Evolutionary conservation across 2,797 vertebrate species (phyloP), one percentile per base, ranked within the genome.

Genomic region (Melopsittacus undulatus): DNA sequence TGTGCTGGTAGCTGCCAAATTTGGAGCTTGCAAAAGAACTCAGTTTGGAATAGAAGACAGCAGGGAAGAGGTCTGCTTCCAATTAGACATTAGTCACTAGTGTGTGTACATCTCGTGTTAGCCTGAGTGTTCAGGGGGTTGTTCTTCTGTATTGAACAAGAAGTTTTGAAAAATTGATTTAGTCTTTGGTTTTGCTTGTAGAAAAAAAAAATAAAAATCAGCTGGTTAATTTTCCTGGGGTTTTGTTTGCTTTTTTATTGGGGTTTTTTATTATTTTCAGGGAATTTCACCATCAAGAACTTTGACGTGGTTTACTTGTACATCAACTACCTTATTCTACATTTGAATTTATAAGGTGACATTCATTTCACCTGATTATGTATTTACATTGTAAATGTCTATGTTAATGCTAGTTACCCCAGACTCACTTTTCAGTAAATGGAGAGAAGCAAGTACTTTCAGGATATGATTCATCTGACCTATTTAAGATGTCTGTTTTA

Each of bases 391-490:
- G 5, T 36, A 70, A 36, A 13, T 79, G 30, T 51, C 52, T 62
- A 7, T 59, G 34, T 88, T 83, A 91, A 74, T 92, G 9, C 36
- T 59, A 46, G 52, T 72, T 88, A 84, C 59, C 36, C 76, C 63
- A 67, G 62, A 42, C 59, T 76, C 38, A 46, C 51, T 75, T 80
- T 62, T 59, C 24, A 75, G n/a, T 62, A 82, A 91, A 63, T 15
- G n/a, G 43, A 90, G 59, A 69, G 51, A 93, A 92, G 15, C 45
- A 49, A 64, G 13, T 52, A 62, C 14, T 81, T 85, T 78, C 66
- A 90, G 62, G 52, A 78, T 89, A 54, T 91, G 57, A 74, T 91
- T 92, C 42, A 66, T 92, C 80, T 92, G 54, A 86, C 34, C 49
- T 86, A 32, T 90, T 87, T 83, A 85, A 85, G 26, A 49, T 52